Base-by-base conservation (phyloP, 92 coral and sea anemone genomes). In the Anthopleura xanthogrammica region DNA sequence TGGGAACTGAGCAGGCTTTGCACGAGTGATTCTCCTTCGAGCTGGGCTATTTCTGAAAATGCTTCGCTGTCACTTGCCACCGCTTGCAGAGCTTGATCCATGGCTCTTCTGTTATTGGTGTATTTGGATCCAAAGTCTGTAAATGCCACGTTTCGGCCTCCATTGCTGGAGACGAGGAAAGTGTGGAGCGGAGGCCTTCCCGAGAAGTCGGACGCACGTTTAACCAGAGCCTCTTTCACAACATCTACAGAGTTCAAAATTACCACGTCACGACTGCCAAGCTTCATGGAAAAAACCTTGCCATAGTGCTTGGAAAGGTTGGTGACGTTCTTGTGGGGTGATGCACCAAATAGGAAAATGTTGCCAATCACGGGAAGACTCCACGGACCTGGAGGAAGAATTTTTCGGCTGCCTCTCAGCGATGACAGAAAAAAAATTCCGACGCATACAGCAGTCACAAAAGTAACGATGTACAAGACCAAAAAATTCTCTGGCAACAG, bases 151-250 rank as follows among this genome's bases (percentile, higher is more conserved):
- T 95, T 97, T 76, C 93, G 86, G 7, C 94, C 98, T 55, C 91
- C 95, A 52, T 90, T 93, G 83, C 97, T 93, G 29, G 92, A 92
- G 22, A 90, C 81, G 83, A 92, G 85, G 87, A 92, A 94, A 60
- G 92, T 97, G 83, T 86, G 93, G 36, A 97, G 87, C 20, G 93
- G 95, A 43, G 99, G 99, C n/a, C 99, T 94, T 29, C 95, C 93
- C 41, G 99, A 92, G 83, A 94, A 97, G 81, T 94, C 95, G 36
- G 93, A 87, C 54, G 95, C 90, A 41, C 91, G 88, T 64, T 91
- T 88, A 60, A 97, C 94, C 41, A 97, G 91, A n/a, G 99, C 94
- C 72, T 97, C 98, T 75, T 92, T 97, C 70, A 97, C 98, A 56
- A 91, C 87, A 79, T 94, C 92, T 82, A 94, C 90, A 75, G 94